These are phyloP conservation scores for Coracopsis vasa DNA, from an alignment of 2,113 vertebrate genomes.

Conservation along the genomic window DNA sequence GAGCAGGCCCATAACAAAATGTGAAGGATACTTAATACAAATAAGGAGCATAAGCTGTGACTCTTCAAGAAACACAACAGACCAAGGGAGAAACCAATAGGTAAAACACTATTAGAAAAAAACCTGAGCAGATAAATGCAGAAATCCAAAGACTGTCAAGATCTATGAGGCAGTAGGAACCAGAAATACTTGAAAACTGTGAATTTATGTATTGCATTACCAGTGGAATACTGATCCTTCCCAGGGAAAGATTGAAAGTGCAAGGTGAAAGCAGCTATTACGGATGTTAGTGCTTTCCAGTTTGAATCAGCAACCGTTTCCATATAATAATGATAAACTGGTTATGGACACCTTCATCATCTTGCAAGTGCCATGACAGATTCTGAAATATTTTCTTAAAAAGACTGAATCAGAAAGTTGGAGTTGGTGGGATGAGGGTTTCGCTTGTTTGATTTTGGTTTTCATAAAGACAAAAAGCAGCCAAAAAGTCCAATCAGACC, in stretches of 20 bases:
- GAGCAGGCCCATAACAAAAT: not conserved
- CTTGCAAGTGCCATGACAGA: not conserved
- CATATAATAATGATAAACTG: not conserved
- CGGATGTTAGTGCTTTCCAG: not conserved
- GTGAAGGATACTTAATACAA: not conserved
- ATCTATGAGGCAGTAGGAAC: not conserved
- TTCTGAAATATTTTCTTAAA: not conserved
- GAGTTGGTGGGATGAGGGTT: too few species aligned
- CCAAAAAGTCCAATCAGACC: not conserved
- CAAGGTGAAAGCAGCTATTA: conserved; percentile 15
- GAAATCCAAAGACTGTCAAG: not conserved
- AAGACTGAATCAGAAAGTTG: not conserved
- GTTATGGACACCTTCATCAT: not conserved
- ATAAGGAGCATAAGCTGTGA: not conserved
- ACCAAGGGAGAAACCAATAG: not conserved
- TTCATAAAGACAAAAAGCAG: not conserved
- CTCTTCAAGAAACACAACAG: not conserved
- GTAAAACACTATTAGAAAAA: not conserved
- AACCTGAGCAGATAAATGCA: not conserved
- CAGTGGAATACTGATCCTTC: not conserved
- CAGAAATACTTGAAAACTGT: conserved; percentile 2
- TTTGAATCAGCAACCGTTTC: not conserved
- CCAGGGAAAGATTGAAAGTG: not conserved
- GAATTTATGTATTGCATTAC: conserved; percentile 14
- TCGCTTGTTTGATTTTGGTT: not conserved